These are phyloP conservation scores for Phylloscopus collybita DNA, from an alignment of 2,797 vertebrate species.

Conservation along the genomic window DNA sequence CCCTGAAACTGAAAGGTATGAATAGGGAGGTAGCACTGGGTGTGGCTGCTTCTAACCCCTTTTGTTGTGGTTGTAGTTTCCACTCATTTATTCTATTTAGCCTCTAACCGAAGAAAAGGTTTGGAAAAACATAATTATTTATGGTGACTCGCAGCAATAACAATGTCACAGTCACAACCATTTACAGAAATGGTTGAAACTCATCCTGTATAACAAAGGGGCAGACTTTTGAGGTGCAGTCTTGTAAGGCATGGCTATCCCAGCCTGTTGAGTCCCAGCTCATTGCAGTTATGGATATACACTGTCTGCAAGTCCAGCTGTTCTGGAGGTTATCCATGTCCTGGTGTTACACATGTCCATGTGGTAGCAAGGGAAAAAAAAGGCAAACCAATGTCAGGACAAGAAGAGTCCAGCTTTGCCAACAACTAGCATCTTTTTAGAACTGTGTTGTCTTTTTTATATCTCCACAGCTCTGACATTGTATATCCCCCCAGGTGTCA, in stretches of 20 bases:
- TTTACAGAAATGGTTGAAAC: neutral
- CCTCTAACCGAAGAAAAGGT: neutral
- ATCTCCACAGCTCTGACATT: neutral
- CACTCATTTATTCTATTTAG: slow-evolving; percentile 6
- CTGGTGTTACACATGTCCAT: neutral
- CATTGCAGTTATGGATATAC: neutral
- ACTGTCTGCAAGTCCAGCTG: neutral
- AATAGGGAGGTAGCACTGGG: neutral
- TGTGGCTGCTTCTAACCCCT: neutral
- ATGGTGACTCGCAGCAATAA: neutral
- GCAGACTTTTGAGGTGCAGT: neutral
- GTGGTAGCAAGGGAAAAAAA: neutral
- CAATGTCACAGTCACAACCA: neutral
- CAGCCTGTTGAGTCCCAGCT: neutral
- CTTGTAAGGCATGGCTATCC: neutral
- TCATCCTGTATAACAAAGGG: neutral
- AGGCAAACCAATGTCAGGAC: neutral
- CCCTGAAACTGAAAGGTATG: neutral
- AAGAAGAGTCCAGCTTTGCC: neutral
- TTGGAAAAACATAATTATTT: neutral
- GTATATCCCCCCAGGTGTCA: neutral
- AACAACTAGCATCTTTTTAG: neutral
- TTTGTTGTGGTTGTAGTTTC: neutral
- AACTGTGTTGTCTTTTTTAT: neutral
- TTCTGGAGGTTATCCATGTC: neutral